phyloP scores from a whole-genome alignment of 2,113 vertebrate genomes.

The Oncorhynchus clarkii region DNA sequence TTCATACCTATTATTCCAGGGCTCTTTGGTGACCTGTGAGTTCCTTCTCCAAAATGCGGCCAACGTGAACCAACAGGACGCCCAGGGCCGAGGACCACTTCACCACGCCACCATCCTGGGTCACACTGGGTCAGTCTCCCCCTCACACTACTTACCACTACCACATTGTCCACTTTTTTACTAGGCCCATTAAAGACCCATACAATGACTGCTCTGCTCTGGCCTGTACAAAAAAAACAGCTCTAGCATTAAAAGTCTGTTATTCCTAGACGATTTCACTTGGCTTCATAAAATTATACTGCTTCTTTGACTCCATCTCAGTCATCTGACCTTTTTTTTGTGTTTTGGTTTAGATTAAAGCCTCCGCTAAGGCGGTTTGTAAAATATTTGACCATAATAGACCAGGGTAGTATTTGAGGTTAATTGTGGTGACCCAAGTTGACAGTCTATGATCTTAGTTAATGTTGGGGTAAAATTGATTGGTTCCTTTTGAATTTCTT shows the following conservation, averaged over 20 bases:
- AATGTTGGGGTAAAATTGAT: background rate
- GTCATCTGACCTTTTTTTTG: too few species aligned
- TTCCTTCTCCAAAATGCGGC: constrained; percentile 97
- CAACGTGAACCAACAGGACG: constrained; percentile 91
- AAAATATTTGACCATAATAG: background rate
- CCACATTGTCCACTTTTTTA: too few species aligned
- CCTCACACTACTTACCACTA: too few species aligned
- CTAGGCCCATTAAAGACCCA: too few species aligned
- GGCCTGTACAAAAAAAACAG: too few species aligned
- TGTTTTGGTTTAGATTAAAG: background rate
- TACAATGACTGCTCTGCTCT: too few species aligned
- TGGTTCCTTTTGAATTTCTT: background rate
- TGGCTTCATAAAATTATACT: too few species aligned
- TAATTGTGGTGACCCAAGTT: background rate
- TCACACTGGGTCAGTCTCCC: constrained; percentile 84
- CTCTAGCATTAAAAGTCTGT: too few species aligned
- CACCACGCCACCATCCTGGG: constrained; percentile 95
- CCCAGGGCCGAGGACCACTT: constrained; percentile 87
- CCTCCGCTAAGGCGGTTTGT: background rate
- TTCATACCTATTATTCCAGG: constrained; percentile 62
- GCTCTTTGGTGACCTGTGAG: constrained; percentile 93
- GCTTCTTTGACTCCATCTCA: too few species aligned
- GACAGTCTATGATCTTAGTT: background rate
- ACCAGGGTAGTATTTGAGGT: too few species aligned
- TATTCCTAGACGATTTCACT: too few species aligned